phyloP scores from a whole-genome alignment of 2,888 invertebrate species.

The Argyra leucocephala region DNA sequence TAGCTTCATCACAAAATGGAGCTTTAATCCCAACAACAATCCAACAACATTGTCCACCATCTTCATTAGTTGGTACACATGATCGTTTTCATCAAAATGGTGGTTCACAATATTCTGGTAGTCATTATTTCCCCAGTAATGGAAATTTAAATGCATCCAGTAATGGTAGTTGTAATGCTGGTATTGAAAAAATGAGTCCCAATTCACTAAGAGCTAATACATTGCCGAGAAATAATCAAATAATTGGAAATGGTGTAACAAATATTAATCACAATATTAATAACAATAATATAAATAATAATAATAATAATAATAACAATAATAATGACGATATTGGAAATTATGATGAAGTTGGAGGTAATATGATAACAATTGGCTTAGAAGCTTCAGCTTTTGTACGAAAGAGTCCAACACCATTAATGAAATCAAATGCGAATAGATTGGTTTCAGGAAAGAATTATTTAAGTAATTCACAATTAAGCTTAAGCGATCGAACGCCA shows the following conservation, averaged over 20 bases:
- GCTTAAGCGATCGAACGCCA: conserved; percentile 38
- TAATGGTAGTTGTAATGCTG: conserved; percentile 24
- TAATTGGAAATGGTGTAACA: not conserved
- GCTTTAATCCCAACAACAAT: conserved; percentile 30
- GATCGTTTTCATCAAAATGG: conserved; percentile 26
- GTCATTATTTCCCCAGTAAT: conserved; percentile 27
- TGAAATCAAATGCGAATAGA: conserved; percentile 36
- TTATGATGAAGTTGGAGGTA: conserved; percentile 48
- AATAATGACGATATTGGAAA: conserved; percentile 34
- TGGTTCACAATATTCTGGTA: conserved; percentile 20
- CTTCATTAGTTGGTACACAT: conserved; percentile 35
- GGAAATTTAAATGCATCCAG: conserved; percentile 32
- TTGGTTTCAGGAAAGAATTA: conserved; percentile 10
- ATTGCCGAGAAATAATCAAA: conserved; percentile 54
- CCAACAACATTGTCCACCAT: conserved; percentile 36
- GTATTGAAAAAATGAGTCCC: conserved; percentile 31
- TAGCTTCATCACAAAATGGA: conserved; percentile 37
- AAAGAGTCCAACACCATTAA: conserved; percentile 42
- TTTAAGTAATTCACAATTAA: conserved; percentile 44
- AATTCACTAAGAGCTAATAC: conserved; percentile 53
- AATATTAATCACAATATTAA: not conserved
- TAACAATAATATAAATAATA: conserved; percentile 17
- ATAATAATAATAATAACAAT: conserved; percentile 46
- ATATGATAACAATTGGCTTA: conserved; percentile 54
- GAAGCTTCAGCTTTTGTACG: conserved; percentile 50